Evolutionary conservation across 2,888 invertebrate genomes (phyloP).

Genomic region (Pycnomerus fuliginosus): DNA sequence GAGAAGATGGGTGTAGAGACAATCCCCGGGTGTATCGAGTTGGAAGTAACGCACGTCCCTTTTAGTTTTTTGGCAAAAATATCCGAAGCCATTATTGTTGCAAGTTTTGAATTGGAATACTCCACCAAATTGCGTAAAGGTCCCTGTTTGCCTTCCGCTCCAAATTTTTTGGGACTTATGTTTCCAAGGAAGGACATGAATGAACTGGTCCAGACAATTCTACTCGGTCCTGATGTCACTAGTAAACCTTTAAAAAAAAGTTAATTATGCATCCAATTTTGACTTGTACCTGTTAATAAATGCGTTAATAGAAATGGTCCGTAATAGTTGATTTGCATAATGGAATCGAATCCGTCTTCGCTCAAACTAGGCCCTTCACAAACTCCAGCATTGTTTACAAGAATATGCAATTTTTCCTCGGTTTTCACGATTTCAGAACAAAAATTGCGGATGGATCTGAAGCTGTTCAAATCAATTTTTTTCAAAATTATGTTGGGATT

Average conservation of each 20-base stretch:
- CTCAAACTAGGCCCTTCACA: constrained; percentile 63
- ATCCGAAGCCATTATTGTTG: constrained; percentile 16
- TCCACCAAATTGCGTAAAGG: no score
- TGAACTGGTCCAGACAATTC: constrained; percentile 20
- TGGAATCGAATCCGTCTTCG: constrained; percentile 67
- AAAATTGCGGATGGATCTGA: constrained; percentile 60
- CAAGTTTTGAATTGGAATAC: constrained; percentile 20
- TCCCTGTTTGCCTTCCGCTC: no score
- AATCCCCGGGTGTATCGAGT: constrained; percentile 19
- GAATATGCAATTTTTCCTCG: constrained; percentile 59
- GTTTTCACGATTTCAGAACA: constrained; percentile 57
- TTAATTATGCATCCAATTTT: no score
- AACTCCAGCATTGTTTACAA: no score
- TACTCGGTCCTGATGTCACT: constrained; percentile 23
- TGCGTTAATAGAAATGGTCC: constrained; percentile 72
- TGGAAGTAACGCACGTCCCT: constrained; percentile 12
- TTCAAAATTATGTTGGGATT: no score
- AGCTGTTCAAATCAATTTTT: no score
- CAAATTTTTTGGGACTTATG: no score
- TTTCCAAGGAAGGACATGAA: no score
- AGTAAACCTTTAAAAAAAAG: constrained; percentile 17
- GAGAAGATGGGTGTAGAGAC: constrained; percentile 11
- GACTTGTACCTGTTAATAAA: constrained; percentile 61
- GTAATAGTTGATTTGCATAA: no score
- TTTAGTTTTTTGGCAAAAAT: constrained; percentile 16